Evolutionary conservation across 2,797 vertebrate species (phyloP), one percentile per base, ranked within the genome.

Genomic region (Aldrovandia affinis): DNA sequence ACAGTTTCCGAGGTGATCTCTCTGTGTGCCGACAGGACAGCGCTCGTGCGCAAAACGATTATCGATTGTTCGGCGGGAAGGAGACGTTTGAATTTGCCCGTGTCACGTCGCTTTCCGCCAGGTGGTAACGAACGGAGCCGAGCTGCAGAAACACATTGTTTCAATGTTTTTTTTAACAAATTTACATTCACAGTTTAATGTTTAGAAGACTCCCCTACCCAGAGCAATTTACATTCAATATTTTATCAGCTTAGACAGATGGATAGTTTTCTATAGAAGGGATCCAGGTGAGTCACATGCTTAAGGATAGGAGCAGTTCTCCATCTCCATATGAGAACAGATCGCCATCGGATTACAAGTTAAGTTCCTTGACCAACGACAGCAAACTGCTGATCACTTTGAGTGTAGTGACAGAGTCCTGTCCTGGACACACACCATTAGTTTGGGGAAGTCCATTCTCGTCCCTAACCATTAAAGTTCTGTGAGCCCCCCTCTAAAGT

Each of bases 1-100:
- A 33, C 57, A 44, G 42, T 78, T 82, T 78, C 39, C 70, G 52
- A 82, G 82, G 78, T 83, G 65, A 85, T 84, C 78, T 28, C 68
- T 47, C 25, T 14, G 50, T 80, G 30, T 55, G 50, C 30, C 20
- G 5, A 33, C 80, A 8, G 80, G 22, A 47, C 2, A 5, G 28
- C n/a, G n/a, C 77, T 79, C 77, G 4, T 36, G 5, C 25, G 14
- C 39, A 9, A 30, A 50, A 57, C 39, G 44, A 47, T 82, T 36
- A 50, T 68, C 2, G 44, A 82, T 82, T 82, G 44, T 65, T 82
- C 14, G 59, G 14, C 2, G 22, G 10, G 1, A 81, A 65, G 61
- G 39, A 65, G 36, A 81, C 59, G n/a, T 42, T 81, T 81, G 12
- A 81, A n/a, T 81, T 81, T 65, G 39, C 39, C 2, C 10, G 33